phyloP scores from a whole-genome alignment of 2,888 invertebrate species.

The Macrosiphum euphorbiae region DNA sequence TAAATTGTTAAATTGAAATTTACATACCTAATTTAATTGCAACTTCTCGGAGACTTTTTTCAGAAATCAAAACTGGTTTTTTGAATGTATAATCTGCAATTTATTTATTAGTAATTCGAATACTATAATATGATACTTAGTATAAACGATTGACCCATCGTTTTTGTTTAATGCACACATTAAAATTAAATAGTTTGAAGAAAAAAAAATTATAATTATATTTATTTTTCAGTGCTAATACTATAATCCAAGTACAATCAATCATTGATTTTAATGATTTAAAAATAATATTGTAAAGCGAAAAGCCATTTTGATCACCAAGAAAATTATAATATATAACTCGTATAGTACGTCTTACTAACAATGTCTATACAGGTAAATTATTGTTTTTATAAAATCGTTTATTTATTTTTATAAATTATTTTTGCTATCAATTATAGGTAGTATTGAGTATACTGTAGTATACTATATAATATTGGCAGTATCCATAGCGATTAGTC shows the following conservation, averaged over 20 bases:
- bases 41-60: not conserved
- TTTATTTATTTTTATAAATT: not conserved
- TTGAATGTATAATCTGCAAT: not conserved
- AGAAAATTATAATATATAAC: not conserved
- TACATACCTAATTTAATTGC: not conserved
- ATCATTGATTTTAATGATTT: not conserved
- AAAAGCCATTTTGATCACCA: not conserved
- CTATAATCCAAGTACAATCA: not conserved
- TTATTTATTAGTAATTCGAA: not conserved
- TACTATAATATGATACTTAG: not conserved
- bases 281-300: not conserved
- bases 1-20: not conserved
- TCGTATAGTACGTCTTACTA: not conserved
- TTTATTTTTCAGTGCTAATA: not conserved
- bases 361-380: not conserved
- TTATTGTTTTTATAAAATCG: not conserved
- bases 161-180: not conserved
- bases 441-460: not conserved
- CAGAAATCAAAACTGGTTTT: not conserved
- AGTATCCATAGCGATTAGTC: too few relatives aligned
- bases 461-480: not conserved
- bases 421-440: not conserved
- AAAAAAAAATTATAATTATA: not conserved
- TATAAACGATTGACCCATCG: not conserved
- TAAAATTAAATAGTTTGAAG: not conserved